Conservation (phyloP, 2,797 vertebrate species). For the Crocidura indochinensis region DNA sequence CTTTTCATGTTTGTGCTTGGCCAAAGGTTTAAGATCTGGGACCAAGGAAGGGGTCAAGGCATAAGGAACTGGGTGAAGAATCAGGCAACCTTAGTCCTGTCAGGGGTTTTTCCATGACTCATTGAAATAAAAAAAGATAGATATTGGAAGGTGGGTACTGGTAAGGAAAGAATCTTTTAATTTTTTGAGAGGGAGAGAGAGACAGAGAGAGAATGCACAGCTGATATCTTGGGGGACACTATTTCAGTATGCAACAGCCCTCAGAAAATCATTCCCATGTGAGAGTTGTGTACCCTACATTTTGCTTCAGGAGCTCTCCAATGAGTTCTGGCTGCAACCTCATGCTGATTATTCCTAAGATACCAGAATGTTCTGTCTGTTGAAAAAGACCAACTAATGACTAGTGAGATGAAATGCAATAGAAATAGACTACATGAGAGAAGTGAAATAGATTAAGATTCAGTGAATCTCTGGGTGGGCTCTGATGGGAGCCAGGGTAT, state of each 20-base stretch:
- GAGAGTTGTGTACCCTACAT: neutral
- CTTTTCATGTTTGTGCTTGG: neutral
- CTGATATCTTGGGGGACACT: neutral
- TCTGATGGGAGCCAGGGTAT: neutral
- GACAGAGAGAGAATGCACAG: neutral
- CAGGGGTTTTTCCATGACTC: slow-evolving; percentile 5
- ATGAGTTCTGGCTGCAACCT: neutral
- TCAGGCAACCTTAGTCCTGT: neutral
- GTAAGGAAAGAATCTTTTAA: neutral
- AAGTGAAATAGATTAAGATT: neutral
- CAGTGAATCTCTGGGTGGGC: neutral
- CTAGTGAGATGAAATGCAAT: neutral
- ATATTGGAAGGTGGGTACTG: neutral
- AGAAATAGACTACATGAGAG: neutral
- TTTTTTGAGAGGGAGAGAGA: neutral
- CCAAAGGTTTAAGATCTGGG: neutral
- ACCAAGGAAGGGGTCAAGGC: neutral
- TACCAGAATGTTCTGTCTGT: neutral
- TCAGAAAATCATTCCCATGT: neutral
- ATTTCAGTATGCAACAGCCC: neutral
- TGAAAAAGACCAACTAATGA: neutral
- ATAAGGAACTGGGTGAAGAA: neutral
- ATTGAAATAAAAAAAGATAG: slow-evolving; percentile 24
- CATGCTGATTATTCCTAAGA: neutral
- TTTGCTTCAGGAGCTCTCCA: neutral